phyloP scores from a whole-genome alignment of 1,140 invertebrate genomes.

The Microvelia longipes region DNA sequence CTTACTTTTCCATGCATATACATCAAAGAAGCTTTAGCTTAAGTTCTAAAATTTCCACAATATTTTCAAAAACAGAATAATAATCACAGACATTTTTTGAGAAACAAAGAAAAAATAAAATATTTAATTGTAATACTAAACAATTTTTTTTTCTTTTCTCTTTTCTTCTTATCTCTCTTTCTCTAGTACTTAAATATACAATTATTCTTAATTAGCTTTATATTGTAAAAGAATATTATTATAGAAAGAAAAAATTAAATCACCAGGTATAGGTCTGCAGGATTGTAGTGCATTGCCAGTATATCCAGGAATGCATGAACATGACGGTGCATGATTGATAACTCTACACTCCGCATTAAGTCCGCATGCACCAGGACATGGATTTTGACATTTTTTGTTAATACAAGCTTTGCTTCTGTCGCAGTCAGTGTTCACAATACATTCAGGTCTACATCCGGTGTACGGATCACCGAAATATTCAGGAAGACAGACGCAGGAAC shows the following conservation, averaged over 20 bases:
- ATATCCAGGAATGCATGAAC: constrained; percentile 42
- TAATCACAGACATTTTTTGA: too few relatives aligned
- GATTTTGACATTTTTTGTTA: constrained; percentile 57
- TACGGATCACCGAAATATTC: constrained; percentile 55
- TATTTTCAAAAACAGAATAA: too few relatives aligned
- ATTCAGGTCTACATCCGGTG: constrained; percentile 41
- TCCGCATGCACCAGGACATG: constrained; percentile 57
- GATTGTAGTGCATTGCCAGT: constrained; percentile 48
- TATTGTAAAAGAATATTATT: background rate
- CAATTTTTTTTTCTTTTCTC: too few relatives aligned
- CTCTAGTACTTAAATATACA: too few relatives aligned
- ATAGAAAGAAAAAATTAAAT: background rate
- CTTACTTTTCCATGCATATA: too few relatives aligned
- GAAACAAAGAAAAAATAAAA: too few relatives aligned
- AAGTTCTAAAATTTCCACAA: too few relatives aligned
- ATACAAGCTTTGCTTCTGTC: constrained; percentile 47
- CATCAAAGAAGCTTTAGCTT: too few relatives aligned
- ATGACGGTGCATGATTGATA: constrained; percentile 50
- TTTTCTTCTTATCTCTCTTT: too few relatives aligned
- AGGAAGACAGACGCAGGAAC: constrained; percentile 48
- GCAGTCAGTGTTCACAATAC: constrained; percentile 54
- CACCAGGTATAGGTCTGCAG: constrained; percentile 30
- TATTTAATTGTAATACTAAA: too few relatives aligned
- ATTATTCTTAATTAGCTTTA: too few relatives aligned
- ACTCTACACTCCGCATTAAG: constrained; percentile 51